phyloP scores from a whole-genome alignment of 2,113 vertebrate species.

The Hystrix brachyura region DNA sequence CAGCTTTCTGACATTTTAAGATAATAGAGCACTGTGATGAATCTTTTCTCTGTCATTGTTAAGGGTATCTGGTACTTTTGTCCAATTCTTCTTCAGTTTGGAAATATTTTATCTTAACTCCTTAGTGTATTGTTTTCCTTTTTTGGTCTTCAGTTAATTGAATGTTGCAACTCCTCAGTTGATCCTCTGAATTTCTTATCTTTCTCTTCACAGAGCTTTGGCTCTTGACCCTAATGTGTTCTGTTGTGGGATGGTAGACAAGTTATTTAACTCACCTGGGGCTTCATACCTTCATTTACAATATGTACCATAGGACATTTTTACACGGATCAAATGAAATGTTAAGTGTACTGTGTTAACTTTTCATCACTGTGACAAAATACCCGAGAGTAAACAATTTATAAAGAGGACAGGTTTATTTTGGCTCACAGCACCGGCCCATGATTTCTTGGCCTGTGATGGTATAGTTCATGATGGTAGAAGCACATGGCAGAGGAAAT shows the following conservation, averaged over 20 bases:
- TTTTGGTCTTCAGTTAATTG: neutral
- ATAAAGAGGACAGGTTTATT: neutral
- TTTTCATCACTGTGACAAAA: neutral
- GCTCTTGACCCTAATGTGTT: neutral
- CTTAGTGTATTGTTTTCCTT: neutral
- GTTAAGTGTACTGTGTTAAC: neutral
- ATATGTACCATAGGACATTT: neutral
- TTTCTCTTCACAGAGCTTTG: neutral
- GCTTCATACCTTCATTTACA: neutral
- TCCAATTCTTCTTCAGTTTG: neutral
- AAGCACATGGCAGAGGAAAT: neutral
- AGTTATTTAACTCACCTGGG: neutral
- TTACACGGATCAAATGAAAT: neutral
- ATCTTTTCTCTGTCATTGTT: neutral
- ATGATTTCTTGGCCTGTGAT: neutral
- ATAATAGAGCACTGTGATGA: neutral
- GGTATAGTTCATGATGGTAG: neutral
- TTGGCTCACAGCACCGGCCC: neutral
- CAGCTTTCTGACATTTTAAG: neutral
- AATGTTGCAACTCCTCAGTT: neutral
- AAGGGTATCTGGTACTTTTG: neutral
- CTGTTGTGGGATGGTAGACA: neutral
- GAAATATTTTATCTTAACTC: neutral
- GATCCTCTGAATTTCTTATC: neutral
- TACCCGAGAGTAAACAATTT: neutral